These are phyloP conservation scores for Gymnothorax javanicus DNA, from an alignment of 2,797 vertebrate species.

Conservation along the genomic window DNA sequence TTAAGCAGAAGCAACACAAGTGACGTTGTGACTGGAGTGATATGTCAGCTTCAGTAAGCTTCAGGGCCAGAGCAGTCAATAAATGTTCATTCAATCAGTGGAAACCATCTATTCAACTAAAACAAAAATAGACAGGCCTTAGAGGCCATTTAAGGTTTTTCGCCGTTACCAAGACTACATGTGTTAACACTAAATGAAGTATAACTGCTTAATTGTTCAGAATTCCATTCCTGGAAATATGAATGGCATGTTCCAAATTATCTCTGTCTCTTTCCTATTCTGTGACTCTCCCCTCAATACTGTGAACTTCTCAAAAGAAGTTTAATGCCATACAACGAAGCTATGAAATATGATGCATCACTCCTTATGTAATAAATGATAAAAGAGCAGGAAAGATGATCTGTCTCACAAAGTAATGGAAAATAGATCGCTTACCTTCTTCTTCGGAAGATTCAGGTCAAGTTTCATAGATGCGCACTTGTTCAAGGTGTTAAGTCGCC, in stretches of 20 bases:
- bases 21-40: background rate
- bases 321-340: background rate
- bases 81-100: background rate
- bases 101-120: background rate
- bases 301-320: background rate
- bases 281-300: background rate
- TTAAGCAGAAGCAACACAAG: background rate
- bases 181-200: background rate
- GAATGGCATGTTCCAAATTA: background rate
- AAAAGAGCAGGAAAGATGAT: background rate
- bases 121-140: background rate
- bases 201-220: background rate
- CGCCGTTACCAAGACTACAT: background rate
- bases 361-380: background rate
- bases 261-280: background rate
- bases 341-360: background rate
- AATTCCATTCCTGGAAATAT: background rate
- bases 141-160: background rate
- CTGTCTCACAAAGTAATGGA: background rate
- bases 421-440: slow-evolving; percentile 82
- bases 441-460: slow-evolving; percentile 94
- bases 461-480: slow-evolving; percentile 99
- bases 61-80: background rate
- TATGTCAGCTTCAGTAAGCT: background rate
- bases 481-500: slow-evolving; percentile 96